These are phyloP conservation scores for Pagrus major DNA, from an alignment of 2,113 vertebrate species.

Conservation along the genomic window DNA sequence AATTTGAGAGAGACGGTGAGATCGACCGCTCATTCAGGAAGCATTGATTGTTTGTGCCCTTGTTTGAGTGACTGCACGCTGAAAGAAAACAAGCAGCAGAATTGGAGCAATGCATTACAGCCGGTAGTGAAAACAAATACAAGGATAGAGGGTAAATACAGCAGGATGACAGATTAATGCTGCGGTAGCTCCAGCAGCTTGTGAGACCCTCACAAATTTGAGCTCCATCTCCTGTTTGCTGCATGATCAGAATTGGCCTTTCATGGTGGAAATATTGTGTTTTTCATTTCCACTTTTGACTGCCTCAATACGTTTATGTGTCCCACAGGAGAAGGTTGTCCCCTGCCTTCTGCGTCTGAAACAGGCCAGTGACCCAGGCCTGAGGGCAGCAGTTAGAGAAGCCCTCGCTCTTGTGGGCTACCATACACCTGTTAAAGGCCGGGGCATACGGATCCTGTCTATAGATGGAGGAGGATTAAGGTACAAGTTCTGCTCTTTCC, in stretches of 20 bases:
- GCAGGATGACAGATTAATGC: not conserved
- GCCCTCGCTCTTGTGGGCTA: constrained; percentile 93
- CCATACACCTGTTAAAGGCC: constrained; percentile 90
- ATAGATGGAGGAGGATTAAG: constrained; percentile 94
- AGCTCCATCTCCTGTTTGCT: not conserved
- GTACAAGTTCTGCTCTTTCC: constrained; percentile 33
- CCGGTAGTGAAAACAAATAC: not conserved
- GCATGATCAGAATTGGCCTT: not conserved
- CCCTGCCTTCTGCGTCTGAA: constrained; percentile 91
- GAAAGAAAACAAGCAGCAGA: not conserved
- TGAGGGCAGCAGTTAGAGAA: constrained; percentile 93
- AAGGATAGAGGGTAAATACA: not conserved
- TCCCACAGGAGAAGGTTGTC: constrained; percentile 89
- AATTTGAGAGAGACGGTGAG: not conserved
- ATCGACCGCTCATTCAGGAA: not conserved
- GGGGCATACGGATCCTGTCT: constrained; percentile 90
- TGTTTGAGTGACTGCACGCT: not conserved
- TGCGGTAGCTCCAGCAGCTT: not conserved
- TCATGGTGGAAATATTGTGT: not conserved
- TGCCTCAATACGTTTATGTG: constrained; percentile 13
- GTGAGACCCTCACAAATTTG: not conserved
- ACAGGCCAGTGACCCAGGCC: constrained; percentile 88
- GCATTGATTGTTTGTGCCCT: constrained; percentile 3
- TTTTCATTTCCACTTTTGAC: constrained; percentile 25
- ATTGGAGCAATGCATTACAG: not conserved